Evolutionary conservation across 2,888 invertebrate genomes (phyloP), one percentile per base, ranked within the genome.

Genomic region (Amphipyra tragopoginis): DNA sequence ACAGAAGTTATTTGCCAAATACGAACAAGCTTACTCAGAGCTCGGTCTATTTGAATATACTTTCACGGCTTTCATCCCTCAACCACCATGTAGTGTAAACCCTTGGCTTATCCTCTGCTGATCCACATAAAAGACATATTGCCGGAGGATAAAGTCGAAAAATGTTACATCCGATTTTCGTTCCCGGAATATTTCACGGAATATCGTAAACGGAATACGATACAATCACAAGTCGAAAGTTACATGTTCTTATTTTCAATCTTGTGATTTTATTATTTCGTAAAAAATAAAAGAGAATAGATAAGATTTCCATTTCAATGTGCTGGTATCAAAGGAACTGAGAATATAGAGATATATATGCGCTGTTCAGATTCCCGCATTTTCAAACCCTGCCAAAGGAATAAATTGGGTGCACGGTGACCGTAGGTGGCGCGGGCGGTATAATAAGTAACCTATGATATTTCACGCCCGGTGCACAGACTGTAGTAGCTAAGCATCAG

Each of bases 41-140:
- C 43, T 34, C 43, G 34, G 40, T 48, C 26, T 67, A 56, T 72
- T 72, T 68, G 58, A 47, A 64, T 58, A 58, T 44, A 54, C 42
- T 59, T 44, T 33, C 52, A 29, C 29, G 21, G 42, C 33, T 39
- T 51, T 51, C 33, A 60, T 29, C 29, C 59, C 44, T 52, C 48
- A 51, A 67, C 53, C 47, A 43, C 14, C 33, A 54, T 57, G 56
- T 48, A 53, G 44, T 38, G 21, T 60, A 51, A 70, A 43, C 44
- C 51, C 29, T 42, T 15, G 44, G 53, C 15, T 72, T 68, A 68
- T 72, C 68, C 62, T 42, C 59, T 45, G 15, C 52, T 64, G 72
- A 72, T 57, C 59, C 52, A 14, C 45, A 42, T 47, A 56, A 34
- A n/a, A 45, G 36, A 33, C 40, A 67, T 44, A 45, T 39, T 5